Conservation (phyloP, 53 echinoderm and acorn worm genomes). For the Holothuria leucospilota region DNA sequence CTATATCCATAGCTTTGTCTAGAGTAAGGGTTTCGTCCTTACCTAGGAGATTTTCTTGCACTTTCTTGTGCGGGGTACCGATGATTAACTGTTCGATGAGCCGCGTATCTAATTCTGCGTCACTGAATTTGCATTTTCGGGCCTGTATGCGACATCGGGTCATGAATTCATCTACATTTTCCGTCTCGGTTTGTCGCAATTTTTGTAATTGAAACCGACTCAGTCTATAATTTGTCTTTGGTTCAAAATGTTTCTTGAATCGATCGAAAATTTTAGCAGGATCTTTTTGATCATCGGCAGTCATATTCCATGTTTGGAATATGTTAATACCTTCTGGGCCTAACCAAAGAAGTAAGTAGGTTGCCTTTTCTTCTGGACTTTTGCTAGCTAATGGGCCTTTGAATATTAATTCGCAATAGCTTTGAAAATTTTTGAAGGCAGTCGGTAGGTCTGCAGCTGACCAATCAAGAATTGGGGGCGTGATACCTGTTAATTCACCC, state of each 20-base stretch:
- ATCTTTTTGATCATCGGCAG: constrained; percentile 48
- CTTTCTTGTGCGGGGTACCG: constrained; percentile 65
- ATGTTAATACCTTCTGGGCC: constrained; percentile 69
- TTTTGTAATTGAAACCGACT: constrained; percentile 59
- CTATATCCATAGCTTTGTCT: constrained; percentile 58
- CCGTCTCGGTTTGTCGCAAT: constrained; percentile 37
- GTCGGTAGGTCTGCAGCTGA: constrained; percentile 49
- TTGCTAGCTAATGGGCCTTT: constrained; percentile 60
- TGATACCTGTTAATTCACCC: constrained; percentile 69
- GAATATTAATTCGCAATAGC: no score
- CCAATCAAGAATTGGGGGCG: constrained; percentile 62
- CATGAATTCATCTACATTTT: constrained; percentile 64
- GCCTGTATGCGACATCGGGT: constrained; percentile 56
- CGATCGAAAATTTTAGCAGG: constrained; percentile 40
- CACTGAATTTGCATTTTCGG: constrained; percentile 62
- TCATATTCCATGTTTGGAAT: constrained; percentile 62
- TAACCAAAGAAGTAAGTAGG: constrained; percentile 59
- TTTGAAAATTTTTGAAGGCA: no score
- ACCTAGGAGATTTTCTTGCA: constrained; percentile 61
- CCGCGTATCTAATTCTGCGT: constrained; percentile 38
- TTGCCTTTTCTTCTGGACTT: constrained; percentile 20
- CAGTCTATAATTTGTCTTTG: constrained; percentile 67
- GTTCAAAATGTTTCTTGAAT: constrained; percentile 62
- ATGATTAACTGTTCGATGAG: constrained; percentile 66
- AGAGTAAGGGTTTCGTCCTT: constrained; percentile 63